A percentile compares a stretch with the other conserved stretches of the same genome.
Evolutionary conservation across 2,113 vertebrate genomes (phyloP).

Genomic region (Gymnobelideus leadbeateri): DNA sequence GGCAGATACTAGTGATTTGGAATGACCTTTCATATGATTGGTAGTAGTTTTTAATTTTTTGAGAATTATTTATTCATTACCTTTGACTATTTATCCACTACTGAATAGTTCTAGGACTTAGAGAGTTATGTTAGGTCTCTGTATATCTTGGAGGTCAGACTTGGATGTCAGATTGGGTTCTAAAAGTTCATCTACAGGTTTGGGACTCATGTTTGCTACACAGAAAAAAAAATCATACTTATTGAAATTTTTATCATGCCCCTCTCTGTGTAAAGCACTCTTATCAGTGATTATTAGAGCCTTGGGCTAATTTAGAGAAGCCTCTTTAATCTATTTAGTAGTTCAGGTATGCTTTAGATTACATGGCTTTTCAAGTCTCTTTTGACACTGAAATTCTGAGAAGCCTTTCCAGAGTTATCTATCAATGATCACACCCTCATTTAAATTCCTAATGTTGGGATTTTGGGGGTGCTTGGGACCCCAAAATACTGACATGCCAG

Average conservation of each 20-base stretch:
- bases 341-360: too few relatives aligned
- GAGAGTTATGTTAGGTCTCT: too few relatives aligned
- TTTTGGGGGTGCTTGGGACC: too few relatives aligned
- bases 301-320: too few relatives aligned
- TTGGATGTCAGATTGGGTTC: too few relatives aligned
- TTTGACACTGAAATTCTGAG: constrained; percentile 3
- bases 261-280: background rate
- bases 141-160: background rate
- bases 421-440: background rate
- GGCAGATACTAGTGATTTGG: background rate
- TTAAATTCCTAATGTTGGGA: background rate
- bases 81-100: background rate
- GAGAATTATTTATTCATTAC: background rate
- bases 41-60: background rate
- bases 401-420: background rate
- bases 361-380: background rate
- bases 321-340: too few relatives aligned
- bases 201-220: background rate
- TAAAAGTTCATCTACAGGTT: background rate
- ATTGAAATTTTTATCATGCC: background rate
- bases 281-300: background rate
- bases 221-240: background rate
- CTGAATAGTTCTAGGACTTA: background rate
- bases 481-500: too few relatives aligned
- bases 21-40: background rate